Base-by-base conservation (phyloP, 1,140 invertebrate genomes). In the Calycopis cecrops region DNA sequence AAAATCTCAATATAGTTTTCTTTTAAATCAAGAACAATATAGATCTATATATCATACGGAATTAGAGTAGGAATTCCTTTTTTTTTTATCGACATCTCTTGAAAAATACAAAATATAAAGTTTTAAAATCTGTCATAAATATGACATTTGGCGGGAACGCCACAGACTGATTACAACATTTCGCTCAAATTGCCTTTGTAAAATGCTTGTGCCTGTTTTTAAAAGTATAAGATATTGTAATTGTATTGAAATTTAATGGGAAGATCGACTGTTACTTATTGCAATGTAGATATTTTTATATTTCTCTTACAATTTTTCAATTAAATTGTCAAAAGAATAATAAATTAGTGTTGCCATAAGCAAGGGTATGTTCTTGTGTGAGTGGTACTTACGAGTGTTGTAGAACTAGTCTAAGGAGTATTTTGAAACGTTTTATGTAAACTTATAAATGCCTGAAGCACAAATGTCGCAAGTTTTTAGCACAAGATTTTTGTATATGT, bases 161-260 rank as follows among this genome's bases (percentile, higher is more conserved):
- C 52, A 44, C 57, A 67, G 67, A 67, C 55, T 65, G 62, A 64
- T 50, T 42, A 56, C 9, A 34, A 56, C 49, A 59, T 53, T 16
- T 65, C 73, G 79, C 73, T 83, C 76, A 79, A 76, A 68, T 59
- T 67, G 73, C 73, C 73, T 75, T 75, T 73, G 70, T 76, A 74
- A 63, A 73, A 78, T 71, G 79, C 77, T 79, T 80, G 79, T 80
- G 79, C 79, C 76, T 79, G 70, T 67, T 67, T 71, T 47, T 56
- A 18, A 18, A 50, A 60, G 67, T 18, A 63, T 35, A 21, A 57
- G 57, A 49, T 51, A 38, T 47, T 47, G 9, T 48, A 47, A 51
- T 40, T 49, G 40, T 38, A 51, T 42, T 52, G 33, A n/a, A n/a
- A 35, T 48, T 18, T 48, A 28, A 48, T 21, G 11, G 33, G 7